Conservation (phyloP, 2,888 invertebrate genomes). For the Tachina fera region DNA sequence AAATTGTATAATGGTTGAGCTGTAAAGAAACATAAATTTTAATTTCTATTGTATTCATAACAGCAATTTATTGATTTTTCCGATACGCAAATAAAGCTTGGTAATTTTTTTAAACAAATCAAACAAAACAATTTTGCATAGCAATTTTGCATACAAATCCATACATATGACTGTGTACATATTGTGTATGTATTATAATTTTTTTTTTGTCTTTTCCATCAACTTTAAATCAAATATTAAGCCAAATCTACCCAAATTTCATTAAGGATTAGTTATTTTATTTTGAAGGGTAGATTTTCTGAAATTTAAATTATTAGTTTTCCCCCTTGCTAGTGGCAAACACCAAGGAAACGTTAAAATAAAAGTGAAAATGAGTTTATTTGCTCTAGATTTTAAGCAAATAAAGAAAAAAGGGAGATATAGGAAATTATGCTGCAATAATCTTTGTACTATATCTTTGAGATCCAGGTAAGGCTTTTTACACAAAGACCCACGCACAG, state of each 20-base stretch:
- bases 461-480: slow-evolving; percentile 57
- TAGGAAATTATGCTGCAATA: slow-evolving; percentile 7
- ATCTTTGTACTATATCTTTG: slow-evolving; percentile 18
- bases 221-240: slow-evolving; percentile 33
- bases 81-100: slow-evolving; percentile 67
- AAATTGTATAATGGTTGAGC: slow-evolving; percentile 59
- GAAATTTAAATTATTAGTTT: slow-evolving; percentile 65
- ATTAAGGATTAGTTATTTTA: slow-evolving; percentile 53
- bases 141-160: slow-evolving; percentile 15
- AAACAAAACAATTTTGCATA: slow-evolving; percentile 49
- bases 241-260: slow-evolving; percentile 54
- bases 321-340: background rate
- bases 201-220: slow-evolving; percentile 50
- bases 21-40: slow-evolving; percentile 32
- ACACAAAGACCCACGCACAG: slow-evolving; percentile 71
- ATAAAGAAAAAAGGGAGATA: background rate
- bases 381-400: slow-evolving; percentile 67
- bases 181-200: background rate
- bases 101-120: slow-evolving; percentile 5
- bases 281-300: slow-evolving; percentile 72
- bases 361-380: slow-evolving; percentile 21
- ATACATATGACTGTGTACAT: background rate
- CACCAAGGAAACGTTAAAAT: slow-evolving; percentile 34
- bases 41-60: slow-evolving; percentile 49
- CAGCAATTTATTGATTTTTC: slow-evolving; percentile 48